These are phyloP conservation scores for Neodiprion lecontei DNA, from an alignment of 1,140 invertebrate genomes.

Conservation along the genomic window DNA sequence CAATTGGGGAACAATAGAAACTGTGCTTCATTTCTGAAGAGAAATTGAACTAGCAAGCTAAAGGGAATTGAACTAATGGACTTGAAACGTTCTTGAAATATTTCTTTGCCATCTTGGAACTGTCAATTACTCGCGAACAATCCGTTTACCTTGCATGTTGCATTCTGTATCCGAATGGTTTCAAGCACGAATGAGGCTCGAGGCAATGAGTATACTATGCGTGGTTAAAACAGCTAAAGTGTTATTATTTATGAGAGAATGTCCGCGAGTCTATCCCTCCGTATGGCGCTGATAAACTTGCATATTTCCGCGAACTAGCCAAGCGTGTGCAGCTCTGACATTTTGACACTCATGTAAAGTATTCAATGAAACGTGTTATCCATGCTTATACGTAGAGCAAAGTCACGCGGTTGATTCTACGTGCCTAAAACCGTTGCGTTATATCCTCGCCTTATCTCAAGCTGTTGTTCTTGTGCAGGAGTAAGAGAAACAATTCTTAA, in stretches of 20 bases:
- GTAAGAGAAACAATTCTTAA: too few relatives aligned
- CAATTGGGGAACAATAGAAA: too few relatives aligned
- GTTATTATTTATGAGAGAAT: constrained; percentile 22
- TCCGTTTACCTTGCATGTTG: neutral
- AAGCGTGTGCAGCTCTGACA: constrained; percentile 21
- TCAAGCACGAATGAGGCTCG: constrained; percentile 1
- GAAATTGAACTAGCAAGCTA: too few relatives aligned
- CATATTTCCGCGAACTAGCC: constrained; percentile 12
- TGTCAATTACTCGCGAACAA: neutral
- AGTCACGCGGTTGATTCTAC: too few relatives aligned
- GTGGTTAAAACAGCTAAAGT: neutral
- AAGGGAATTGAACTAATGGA: too few relatives aligned
- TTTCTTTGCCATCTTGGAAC: too few relatives aligned
- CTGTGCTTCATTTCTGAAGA: too few relatives aligned
- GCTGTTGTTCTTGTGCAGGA: too few relatives aligned
- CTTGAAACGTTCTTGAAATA: too few relatives aligned
- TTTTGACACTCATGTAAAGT: constrained; percentile 19
- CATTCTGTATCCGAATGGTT: neutral
- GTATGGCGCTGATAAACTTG: constrained; percentile 1
- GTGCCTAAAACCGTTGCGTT: too few relatives aligned
- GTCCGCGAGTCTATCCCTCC: constrained; percentile 1
- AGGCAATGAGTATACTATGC: neutral
- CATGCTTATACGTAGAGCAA: neutral
- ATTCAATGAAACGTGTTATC: neutral
- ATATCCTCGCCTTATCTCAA: too few relatives aligned